Conservation (phyloP, 2,113 vertebrate species). For the Columbina picui region DNA sequence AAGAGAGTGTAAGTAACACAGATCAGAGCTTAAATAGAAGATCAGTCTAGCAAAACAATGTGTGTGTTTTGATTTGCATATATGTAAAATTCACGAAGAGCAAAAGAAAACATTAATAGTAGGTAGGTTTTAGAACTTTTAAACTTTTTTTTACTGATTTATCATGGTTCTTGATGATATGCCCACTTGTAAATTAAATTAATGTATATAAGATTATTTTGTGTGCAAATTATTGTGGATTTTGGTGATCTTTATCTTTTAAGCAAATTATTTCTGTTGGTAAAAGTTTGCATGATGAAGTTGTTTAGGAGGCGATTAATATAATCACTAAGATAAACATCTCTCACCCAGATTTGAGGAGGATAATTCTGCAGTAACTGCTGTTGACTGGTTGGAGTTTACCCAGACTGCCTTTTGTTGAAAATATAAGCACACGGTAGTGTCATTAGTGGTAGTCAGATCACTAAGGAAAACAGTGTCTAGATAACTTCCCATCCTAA, state of each 20-base stretch:
- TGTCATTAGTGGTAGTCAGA: neutral
- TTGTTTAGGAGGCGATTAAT: neutral
- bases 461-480: neutral
- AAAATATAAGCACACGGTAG: neutral
- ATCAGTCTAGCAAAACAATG: neutral
- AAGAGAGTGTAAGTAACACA: neutral
- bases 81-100: neutral
- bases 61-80: neutral
- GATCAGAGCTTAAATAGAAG: neutral
- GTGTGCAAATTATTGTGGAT: neutral
- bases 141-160: neutral
- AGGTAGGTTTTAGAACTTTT: neutral
- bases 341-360: neutral
- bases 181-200: neutral
- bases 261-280: neutral
- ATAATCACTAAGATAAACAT: neutral
- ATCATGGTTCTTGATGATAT: neutral
- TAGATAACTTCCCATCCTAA: neutral
- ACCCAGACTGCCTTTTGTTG: neutral
- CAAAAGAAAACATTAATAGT: neutral
- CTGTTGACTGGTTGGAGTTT: neutral
- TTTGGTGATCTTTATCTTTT: neutral
- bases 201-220: neutral
- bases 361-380: neutral
- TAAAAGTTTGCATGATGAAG: neutral